These are phyloP conservation scores for Leptopterna dolabrata DNA, from an alignment of 2,888 invertebrate genomes.

Conservation along the genomic window DNA sequence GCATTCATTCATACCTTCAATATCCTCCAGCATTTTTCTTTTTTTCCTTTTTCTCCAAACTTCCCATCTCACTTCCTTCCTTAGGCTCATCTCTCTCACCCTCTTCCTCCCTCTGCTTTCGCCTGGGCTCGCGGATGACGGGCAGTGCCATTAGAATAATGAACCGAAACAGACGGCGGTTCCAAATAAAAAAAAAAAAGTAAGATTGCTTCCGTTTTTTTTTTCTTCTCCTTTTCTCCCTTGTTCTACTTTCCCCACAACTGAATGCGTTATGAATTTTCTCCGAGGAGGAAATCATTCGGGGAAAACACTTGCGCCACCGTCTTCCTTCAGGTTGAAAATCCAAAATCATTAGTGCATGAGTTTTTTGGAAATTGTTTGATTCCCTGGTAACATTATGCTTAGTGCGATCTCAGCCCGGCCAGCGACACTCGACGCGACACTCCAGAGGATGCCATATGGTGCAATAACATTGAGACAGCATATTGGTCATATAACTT, in stretches of 20 bases:
- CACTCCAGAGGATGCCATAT: too few species aligned
- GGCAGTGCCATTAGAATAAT: slow-evolving; percentile 50
- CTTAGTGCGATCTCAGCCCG: too few species aligned
- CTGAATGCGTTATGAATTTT: not conserved
- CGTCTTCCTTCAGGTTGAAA: too few species aligned
- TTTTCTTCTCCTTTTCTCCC: not conserved
- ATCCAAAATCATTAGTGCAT: too few species aligned
- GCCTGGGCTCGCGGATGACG: slow-evolving; percentile 25
- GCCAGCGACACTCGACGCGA: too few species aligned
- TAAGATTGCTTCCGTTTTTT: not conserved
- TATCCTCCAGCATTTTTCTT: slow-evolving; percentile 11
- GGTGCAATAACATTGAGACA: too few species aligned
- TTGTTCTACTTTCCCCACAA: not conserved
- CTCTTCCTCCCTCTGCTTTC: not conserved
- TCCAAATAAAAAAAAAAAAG: not conserved
- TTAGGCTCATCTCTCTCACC: not conserved
- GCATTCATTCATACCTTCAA: slow-evolving; percentile 36
- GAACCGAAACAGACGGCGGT: slow-evolving; percentile 34
- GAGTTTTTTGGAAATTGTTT: too few species aligned
- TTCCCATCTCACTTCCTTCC: slow-evolving; percentile 2
- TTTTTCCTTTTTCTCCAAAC: not conserved
- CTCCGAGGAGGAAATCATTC: too few species aligned
- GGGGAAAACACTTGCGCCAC: too few species aligned
- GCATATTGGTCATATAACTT: too few species aligned
- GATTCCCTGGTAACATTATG: too few species aligned